Percentiles rank a stretch among this genome's conserved stretches.
These are phyloP conservation scores for Odontomachus brunneus DNA, from an alignment of 1,140 invertebrate species.

Conservation along the genomic window DNA sequence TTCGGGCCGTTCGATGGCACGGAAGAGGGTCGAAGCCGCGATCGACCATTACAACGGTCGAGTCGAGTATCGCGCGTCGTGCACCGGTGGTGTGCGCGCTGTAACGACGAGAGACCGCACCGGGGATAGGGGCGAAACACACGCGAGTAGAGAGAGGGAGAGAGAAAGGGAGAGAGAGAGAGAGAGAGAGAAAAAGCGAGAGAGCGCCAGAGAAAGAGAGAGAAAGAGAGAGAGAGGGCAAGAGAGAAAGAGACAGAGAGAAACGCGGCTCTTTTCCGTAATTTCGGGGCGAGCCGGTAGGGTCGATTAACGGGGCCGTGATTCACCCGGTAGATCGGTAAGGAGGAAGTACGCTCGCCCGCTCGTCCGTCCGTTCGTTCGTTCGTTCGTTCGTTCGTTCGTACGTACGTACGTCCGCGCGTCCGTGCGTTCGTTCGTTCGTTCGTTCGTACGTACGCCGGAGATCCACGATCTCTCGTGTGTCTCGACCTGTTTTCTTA, in stretches of 20 bases:
- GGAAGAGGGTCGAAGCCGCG: conserved; percentile 69
- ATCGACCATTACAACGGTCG: conserved; percentile 65
- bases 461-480: background rate
- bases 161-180: conserved; percentile 20
- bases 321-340: conserved; percentile 61
- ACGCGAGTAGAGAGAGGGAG: conserved; percentile 34
- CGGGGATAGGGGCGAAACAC: conserved; percentile 67
- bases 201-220: conserved; percentile 28
- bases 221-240: conserved; percentile 13
- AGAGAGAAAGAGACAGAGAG: conserved; percentile 29
- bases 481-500: conserved; percentile 44
- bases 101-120: conserved; percentile 58
- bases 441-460: conserved; percentile 26
- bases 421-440: conserved; percentile 45
- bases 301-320: conserved; percentile 60
- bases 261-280: conserved; percentile 59
- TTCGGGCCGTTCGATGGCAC: conserved; percentile 71
- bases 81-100: conserved; percentile 57
- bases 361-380: conserved; percentile 4
- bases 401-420: background rate
- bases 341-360: conserved; percentile 52
- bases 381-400: conserved; percentile 30
- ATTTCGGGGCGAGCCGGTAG: conserved; percentile 60
- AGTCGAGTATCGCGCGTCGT: conserved; percentile 61
- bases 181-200: background rate